Conservation (phyloP, 2,888 invertebrate species). For the Bombylius discolor region DNA sequence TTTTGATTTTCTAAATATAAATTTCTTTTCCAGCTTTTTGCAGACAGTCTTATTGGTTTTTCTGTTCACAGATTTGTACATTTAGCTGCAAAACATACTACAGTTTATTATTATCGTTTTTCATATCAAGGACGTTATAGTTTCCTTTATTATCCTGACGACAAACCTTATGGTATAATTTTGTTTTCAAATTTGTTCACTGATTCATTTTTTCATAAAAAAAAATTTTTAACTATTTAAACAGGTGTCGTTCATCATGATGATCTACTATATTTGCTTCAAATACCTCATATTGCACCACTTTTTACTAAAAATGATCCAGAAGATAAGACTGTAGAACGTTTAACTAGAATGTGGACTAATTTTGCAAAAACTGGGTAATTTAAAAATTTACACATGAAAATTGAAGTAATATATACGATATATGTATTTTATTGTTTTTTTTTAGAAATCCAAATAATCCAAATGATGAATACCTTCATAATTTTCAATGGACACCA, state of each 20-base stretch:
- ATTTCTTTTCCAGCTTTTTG: constrained; percentile 36
- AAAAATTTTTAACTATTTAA: neutral
- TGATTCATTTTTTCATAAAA: no score
- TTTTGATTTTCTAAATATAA: neutral
- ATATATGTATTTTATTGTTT: no score
- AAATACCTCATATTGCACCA: constrained; percentile 32
- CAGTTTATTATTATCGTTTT: constrained; percentile 50
- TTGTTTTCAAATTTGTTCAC: neutral
- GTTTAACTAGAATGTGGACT: constrained; percentile 36
- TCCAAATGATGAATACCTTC: constrained; percentile 26
- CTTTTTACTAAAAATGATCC: constrained; percentile 34
- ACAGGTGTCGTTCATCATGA: constrained; percentile 39
- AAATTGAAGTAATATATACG: no score
- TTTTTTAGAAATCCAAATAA: constrained; percentile 31
- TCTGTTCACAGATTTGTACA: constrained; percentile 47
- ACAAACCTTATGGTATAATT: constrained; percentile 38
- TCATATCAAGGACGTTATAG: constrained; percentile 48
- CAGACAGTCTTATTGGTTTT: constrained; percentile 45
- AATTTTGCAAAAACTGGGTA: constrained; percentile 27
- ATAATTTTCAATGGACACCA: constrained; percentile 30
- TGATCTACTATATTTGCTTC: constrained; percentile 40
- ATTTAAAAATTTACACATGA: no score
- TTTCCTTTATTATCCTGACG: constrained; percentile 41
- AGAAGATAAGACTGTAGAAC: constrained; percentile 35
- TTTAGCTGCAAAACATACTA: constrained; percentile 43